Evolutionary conservation across 2,888 invertebrate genomes (phyloP), one percentile per base, ranked within the genome.

Genomic region (Physocephala rufipes): DNA sequence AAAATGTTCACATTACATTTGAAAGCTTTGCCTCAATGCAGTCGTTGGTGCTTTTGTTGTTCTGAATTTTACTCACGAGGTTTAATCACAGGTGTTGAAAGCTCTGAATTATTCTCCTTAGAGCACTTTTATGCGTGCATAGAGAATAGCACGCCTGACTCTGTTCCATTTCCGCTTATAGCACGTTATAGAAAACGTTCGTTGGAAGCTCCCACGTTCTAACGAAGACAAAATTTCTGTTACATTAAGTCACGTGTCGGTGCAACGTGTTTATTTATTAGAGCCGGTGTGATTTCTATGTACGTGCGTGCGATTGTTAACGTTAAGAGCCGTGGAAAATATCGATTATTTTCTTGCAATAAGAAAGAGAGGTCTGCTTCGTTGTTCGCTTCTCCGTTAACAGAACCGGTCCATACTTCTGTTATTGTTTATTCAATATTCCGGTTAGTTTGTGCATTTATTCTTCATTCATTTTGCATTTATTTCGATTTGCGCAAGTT

Each of bases 251-350:
- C 82, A 82, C 82, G 84, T 82, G 83, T 81, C 71, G 21, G 59
- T 58, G 19, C 78, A 82, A 84, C 82, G 82, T 82, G 82, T 79
- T 67, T 21, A 49, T 28, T n/a, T n/a, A n/a, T n/a, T n/a, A n/a
- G n/a, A n/a, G 19, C 19, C 26, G 47, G 9, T 36, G 59, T 19
- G n/a, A n/a, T n/a, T n/a, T n/a, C n/a, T n/a, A n/a, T n/a, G 7
- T 59, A 12, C 45, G 36, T 43, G 15, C 24, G 36, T 19, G 21
- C 13, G 21, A 28, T 12, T 21, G 30, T 24, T 36, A 24, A 19
- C 16, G 7, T 28, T 65, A 15, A 26, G 55, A 21, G 66, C 24
- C n/a, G 28, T 21, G 21, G 66, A 49, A 21, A 21, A 19, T 67
- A 43, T 19, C 43, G 26, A 16, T n/a, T 26, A 7, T 26, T n/a